Conservation (phyloP, 2,797 vertebrate genomes). For the Acropternis orthonyx region DNA sequence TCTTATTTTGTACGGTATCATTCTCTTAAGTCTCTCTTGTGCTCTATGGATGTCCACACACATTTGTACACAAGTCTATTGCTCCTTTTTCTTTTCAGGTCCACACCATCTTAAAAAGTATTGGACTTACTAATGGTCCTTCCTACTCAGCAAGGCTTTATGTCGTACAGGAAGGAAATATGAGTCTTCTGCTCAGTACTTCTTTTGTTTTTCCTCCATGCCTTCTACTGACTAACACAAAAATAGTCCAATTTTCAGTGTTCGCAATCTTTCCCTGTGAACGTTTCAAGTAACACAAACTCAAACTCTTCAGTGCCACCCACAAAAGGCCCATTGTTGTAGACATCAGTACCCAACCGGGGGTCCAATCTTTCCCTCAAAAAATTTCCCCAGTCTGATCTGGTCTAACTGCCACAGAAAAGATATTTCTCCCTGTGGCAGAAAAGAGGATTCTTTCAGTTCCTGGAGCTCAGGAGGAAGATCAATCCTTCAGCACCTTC, state of each 20-base stretch:
- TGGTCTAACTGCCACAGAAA: background rate
- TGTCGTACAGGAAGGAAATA: background rate
- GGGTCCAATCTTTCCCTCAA: background rate
- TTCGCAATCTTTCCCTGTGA: background rate
- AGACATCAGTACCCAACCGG: accelerated
- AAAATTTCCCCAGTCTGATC: background rate
- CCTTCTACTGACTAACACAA: background rate
- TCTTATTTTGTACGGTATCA: background rate
- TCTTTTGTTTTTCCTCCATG: background rate
- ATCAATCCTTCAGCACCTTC: background rate
- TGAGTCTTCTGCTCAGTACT: background rate
- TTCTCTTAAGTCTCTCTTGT: background rate
- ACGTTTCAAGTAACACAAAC: background rate
- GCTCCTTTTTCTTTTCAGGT: background rate
- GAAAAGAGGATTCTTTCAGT: background rate
- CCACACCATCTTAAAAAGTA: background rate
- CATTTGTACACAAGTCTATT: background rate
- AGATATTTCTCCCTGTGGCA: background rate
- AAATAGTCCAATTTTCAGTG: background rate
- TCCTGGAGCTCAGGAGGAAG: background rate
- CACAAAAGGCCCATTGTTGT: background rate
- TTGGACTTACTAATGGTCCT: background rate
- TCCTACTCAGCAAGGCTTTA: background rate
- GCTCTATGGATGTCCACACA: background rate
- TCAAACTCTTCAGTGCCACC: background rate